Conservation (phyloP, 2,113 vertebrate genomes). For the Ranitomeya imitator region DNA sequence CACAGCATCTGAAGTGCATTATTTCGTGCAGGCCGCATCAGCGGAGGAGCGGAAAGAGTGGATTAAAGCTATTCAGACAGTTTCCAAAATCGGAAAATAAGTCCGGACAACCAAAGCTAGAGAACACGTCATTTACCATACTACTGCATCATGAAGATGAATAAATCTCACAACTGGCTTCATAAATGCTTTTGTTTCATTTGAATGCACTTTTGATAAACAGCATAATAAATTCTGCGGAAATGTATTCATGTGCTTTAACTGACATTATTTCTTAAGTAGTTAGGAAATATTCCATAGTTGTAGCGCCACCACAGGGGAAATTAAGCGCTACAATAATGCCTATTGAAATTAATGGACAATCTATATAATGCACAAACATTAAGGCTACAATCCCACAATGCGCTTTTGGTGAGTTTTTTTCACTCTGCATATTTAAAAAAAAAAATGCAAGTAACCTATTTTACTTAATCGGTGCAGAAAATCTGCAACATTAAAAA, state of each 20-base stretch:
- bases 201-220: not conserved
- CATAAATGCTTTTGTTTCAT: not conserved
- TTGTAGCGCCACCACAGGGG: too few relatives aligned
- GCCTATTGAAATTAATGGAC: too few relatives aligned
- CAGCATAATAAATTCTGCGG: not conserved
- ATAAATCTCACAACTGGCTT: not conserved
- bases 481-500: too few relatives aligned
- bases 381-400: too few relatives aligned
- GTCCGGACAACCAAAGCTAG: not conserved
- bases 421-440: too few relatives aligned
- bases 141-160: not conserved
- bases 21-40: slow-evolving; percentile 88
- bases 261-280: not conserved
- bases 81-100: slow-evolving; percentile 88
- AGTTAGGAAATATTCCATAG: too few relatives aligned
- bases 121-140: not conserved
- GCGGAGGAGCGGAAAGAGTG: slow-evolving; percentile 88
- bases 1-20: slow-evolving; percentile 90
- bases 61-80: slow-evolving; percentile 90
- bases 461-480: too few relatives aligned
- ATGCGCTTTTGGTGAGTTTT: too few relatives aligned
- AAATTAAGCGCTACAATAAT: too few relatives aligned
- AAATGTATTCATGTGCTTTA: not conserved
- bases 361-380: too few relatives aligned
- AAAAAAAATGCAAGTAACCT: too few relatives aligned